A percentile compares a stretch with the other conserved stretches of the same genome.
phyloP scores from a whole-genome alignment of 2,797 vertebrate species.

The Poeciliopsis infans region DNA sequence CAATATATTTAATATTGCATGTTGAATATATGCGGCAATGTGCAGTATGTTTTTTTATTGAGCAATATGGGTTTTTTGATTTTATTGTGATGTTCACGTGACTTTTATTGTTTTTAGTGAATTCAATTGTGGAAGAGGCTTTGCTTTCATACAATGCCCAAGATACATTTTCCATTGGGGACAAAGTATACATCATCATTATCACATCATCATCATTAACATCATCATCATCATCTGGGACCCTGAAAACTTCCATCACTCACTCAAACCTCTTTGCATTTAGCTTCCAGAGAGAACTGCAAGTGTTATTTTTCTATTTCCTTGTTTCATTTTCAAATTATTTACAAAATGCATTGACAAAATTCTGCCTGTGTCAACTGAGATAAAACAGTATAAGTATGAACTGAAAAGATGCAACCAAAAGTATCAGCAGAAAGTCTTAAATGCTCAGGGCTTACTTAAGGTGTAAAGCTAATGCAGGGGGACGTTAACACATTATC shows the following conservation, averaged over 20 bases:
- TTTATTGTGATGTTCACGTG: too few relatives aligned
- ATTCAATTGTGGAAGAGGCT: too few relatives aligned
- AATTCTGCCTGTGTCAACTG: neutral
- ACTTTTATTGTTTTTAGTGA: too few relatives aligned
- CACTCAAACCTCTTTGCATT: slow-evolving; percentile 39
- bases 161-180: too few relatives aligned
- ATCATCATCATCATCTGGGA: slow-evolving; percentile 7
- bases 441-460: slow-evolving; percentile 2
- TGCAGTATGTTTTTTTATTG: too few relatives aligned
- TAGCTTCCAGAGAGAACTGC: slow-evolving; percentile 7
- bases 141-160: too few relatives aligned
- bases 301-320: slow-evolving; percentile 68
- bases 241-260: slow-evolving; percentile 12
- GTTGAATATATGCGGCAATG: too few relatives aligned
- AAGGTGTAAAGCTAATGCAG: slow-evolving; percentile 19
- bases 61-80: too few relatives aligned
- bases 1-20: too few relatives aligned
- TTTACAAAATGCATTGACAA: neutral
- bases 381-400: neutral
- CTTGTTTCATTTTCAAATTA: neutral
- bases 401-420: neutral
- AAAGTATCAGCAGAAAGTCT: neutral
- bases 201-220: too few relatives aligned
- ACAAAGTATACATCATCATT: too few relatives aligned
- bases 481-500: slow-evolving; percentile 29